Evolutionary conservation across 2,113 vertebrate species (phyloP).

Genomic region (Sterna hirundo): DNA sequence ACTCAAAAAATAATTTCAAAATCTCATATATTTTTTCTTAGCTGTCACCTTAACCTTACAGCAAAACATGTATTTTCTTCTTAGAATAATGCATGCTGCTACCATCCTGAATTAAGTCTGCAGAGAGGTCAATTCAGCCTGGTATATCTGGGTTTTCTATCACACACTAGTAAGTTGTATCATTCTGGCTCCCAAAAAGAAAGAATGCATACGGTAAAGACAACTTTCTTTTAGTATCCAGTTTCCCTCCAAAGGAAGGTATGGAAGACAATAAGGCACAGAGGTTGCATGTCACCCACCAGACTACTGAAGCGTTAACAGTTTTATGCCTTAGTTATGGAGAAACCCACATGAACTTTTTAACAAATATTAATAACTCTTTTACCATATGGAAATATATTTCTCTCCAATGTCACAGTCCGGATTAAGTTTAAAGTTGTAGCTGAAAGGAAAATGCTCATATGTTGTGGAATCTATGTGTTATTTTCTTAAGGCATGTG

Average conservation of each 20-base stretch:
- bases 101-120: neutral
- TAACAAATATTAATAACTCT: neutral
- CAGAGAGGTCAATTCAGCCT: neutral
- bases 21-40: neutral
- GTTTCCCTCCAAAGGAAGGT: neutral
- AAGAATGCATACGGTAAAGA: neutral
- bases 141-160: neutral
- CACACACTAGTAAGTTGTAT: fast-evolving
- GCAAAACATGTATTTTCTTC: neutral
- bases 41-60: neutral
- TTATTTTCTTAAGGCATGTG: neutral
- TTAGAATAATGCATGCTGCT: neutral
- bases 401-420: neutral
- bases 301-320: neutral
- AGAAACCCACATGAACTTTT: neutral
- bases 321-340: neutral
- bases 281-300: neutral
- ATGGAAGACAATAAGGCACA: neutral
- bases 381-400: neutral
- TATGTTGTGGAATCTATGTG: neutral
- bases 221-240: neutral
- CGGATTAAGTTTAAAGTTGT: neutral
- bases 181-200: neutral
- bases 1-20: neutral
- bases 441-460: neutral